Conservation (phyloP, 2,888 invertebrate genomes). For the Ctenicera cuprea region DNA sequence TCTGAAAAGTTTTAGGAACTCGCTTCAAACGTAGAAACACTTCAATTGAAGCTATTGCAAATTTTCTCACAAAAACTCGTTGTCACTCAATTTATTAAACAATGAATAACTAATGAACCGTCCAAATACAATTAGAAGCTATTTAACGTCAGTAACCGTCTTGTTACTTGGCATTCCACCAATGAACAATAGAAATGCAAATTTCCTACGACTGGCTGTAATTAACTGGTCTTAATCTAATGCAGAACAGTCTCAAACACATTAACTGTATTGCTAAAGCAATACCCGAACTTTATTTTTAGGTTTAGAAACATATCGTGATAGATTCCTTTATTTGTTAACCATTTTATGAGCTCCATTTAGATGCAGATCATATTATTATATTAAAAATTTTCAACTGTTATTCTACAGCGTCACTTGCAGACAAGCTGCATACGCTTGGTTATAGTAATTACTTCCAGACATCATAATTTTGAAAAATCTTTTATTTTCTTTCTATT, state of each 20-base stretch:
- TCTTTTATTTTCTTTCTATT: too few relatives aligned
- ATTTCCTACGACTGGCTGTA: slow-evolving; percentile 47
- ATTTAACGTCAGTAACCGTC: slow-evolving; percentile 44
- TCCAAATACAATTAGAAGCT: slow-evolving; percentile 41
- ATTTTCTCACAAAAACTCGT: slow-evolving; percentile 17
- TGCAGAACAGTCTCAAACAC: slow-evolving; percentile 34
- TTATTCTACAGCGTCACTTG: too few relatives aligned
- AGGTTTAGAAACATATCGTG: not conserved
- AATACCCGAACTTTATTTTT: slow-evolving; percentile 13
- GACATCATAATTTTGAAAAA: too few relatives aligned
- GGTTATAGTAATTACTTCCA: too few relatives aligned
- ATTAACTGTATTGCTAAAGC: slow-evolving; percentile 20
- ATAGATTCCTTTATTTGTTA: not conserved
- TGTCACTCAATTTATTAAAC: slow-evolving; percentile 37
- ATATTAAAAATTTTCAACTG: too few relatives aligned
- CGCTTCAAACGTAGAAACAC: slow-evolving; percentile 2
- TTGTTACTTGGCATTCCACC: slow-evolving; percentile 44
- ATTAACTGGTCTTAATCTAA: slow-evolving; percentile 49
- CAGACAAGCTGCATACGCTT: too few relatives aligned
- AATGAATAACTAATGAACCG: slow-evolving; percentile 47
- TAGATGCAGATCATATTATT: too few relatives aligned
- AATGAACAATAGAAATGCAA: slow-evolving; percentile 47
- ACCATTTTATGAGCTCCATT: too few relatives aligned
- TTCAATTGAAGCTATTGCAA: slow-evolving; percentile 10
- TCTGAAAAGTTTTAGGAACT: slow-evolving; percentile 7